Base-by-base conservation (phyloP, 2,797 vertebrate species). In the Xiphophorus birchmanni region DNA sequence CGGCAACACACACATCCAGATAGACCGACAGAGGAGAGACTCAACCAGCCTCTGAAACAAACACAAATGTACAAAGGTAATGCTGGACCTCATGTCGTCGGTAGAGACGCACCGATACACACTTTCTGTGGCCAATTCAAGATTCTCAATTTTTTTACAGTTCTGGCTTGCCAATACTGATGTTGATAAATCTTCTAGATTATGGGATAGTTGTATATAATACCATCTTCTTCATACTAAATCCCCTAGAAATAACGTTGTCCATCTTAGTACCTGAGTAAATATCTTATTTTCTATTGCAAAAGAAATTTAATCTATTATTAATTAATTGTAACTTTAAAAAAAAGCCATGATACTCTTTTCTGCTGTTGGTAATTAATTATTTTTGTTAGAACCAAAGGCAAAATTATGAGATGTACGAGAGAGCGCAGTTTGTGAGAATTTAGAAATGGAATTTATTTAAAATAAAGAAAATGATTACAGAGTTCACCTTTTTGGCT, bases 1-100 rank as follows among this genome's bases (percentile, higher is more conserved):
- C 79, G 82, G 74, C 76, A 86, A 76, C 21, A 87, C 77, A 82
- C 67, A 82, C 76, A 82, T 74, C 4, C 74, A 86, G 79, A 67
- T 77, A 89, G 54, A 18, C 11, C 23, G 8, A 80, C 40, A 60
- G 73, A 45, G 37, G 17, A 44, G 74, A 77, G 80, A 42, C 86
- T 82, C 82, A 80, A 88, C 72, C 8, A 12, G 67, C 65, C 74
- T 75, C 65, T 79, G 82, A 83, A 83, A 80, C 35, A 87, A 69
- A 83, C 23, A 81, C 54, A 82, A 17, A 82, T 18, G 17, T 7
- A 78, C 58, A 81, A 80, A 87, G 86, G 81, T 84, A 81, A 76
- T 78, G 87, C 78, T 91, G 83, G 88, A 42, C 10, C 3, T 44
- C 21, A 26, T 15, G 21, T 26, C 6, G 40, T 44, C 10, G 4